These are phyloP conservation scores for Coturnix japonica DNA, from an alignment of 2,113 vertebrate species.

Conservation along the genomic window DNA sequence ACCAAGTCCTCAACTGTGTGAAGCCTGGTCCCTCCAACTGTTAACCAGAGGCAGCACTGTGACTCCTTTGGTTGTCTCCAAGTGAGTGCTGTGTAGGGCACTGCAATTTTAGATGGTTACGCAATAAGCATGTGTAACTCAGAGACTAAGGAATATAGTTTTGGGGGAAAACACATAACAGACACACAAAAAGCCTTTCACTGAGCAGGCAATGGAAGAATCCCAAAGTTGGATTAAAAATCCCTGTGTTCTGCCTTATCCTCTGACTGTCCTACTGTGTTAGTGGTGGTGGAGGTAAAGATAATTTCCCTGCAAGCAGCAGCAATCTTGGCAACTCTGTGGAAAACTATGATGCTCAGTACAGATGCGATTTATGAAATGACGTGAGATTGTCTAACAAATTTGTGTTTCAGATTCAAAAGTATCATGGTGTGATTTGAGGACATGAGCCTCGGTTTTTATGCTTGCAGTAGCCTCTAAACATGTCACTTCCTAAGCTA, in stretches of 20 bases:
- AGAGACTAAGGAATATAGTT: neutral
- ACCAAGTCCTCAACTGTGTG: neutral
- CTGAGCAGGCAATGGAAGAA: neutral
- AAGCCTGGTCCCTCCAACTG: neutral
- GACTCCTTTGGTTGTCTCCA: neutral
- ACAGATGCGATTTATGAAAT: neutral
- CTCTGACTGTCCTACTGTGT: accelerated
- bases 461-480: neutral
- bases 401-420: neutral
- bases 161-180: neutral
- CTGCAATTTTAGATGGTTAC: neutral
- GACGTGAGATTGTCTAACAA: neutral
- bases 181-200: neutral
- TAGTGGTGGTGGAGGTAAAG: neutral
- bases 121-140: neutral
- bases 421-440: neutral
- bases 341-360: neutral
- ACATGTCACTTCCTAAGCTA: neutral
- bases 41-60: neutral
- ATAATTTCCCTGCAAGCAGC: neutral
- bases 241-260: neutral
- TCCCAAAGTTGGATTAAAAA: neutral
- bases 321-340: neutral
- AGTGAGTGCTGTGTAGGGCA: neutral
- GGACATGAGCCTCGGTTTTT: neutral